Base-by-base conservation (phyloP, 2,113 vertebrate genomes). In the Pleuronectes platessa region DNA sequence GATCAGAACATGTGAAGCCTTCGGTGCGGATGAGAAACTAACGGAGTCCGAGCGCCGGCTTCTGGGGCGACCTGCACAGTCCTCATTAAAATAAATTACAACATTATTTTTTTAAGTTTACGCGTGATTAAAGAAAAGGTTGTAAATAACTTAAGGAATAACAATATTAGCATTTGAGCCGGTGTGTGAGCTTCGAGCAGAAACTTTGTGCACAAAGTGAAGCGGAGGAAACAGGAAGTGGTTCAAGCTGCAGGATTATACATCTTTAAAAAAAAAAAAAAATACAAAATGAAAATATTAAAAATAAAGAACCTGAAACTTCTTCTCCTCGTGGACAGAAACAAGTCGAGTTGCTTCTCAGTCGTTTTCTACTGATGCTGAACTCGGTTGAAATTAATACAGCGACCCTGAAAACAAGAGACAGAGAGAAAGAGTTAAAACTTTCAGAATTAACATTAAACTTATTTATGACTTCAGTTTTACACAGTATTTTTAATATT, bases 341-440 rank as follows among this genome's bases (percentile, higher is more conserved):
- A 51, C 47, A 20, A 3, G 18, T 5, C 61, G 45, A 20, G 62
- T 21, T 35, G 58, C 20, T 49, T 6, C 37, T 60, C 61, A 51
- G 40, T 14, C 23, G 20, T 40, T 7, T 5, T 79, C 62, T 6
- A 81, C 86, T 95, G 94, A 74, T 93, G 94, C 0, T 84, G 94
- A 53, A 97, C 95, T 23, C 97, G 93, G 80, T 78, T 96, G 92
- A 99, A 98, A 86, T 97, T 96, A 21, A 99, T 94, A 81, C 98
- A 99, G 2, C 97, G 96, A 40, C 98, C 97, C 98, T 99, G 88
- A 75, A 90, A 51, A 69, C 0, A 67, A 54, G 2, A 71, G 2
- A 63, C 2, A 23, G 20, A 63, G 23, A 24, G 12, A 9, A 23
- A 8, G 26, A 4, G 26, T 26, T 26, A 26, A 26, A 5, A 31